Percentiles rank a stretch among this genome's conserved stretches.
These are phyloP conservation scores for Percopsis transmontana DNA, from an alignment of 2,113 vertebrate species.

Conservation along the genomic window DNA sequence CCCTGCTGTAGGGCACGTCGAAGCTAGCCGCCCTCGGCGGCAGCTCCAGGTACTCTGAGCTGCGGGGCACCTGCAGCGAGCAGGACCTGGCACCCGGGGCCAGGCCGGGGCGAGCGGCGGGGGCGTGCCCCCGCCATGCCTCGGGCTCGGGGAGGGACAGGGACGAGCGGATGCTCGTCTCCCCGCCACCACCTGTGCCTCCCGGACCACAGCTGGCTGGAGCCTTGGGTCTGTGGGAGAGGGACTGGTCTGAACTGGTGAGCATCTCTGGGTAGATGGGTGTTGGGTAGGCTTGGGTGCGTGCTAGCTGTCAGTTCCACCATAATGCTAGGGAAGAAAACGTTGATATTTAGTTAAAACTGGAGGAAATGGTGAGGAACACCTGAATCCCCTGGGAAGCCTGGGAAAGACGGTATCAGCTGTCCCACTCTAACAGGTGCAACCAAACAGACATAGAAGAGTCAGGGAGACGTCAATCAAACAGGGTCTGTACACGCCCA, in stretches of 20 bases:
- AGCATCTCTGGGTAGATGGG: slow-evolving; percentile 67
- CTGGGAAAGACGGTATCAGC: too few relatives aligned
- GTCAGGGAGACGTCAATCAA: too few relatives aligned
- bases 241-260: slow-evolving; percentile 77
- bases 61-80: slow-evolving; percentile 82
- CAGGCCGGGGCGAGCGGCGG: slow-evolving; percentile 56
- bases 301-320: slow-evolving; percentile 69
- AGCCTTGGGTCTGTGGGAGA: slow-evolving; percentile 67
- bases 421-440: too few relatives aligned
- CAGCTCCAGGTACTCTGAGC: slow-evolving; percentile 69
- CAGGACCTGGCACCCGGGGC: slow-evolving; percentile 80
- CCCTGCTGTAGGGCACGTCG: slow-evolving; percentile 68
- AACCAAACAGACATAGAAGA: too few relatives aligned
- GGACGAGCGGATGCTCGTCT: slow-evolving; percentile 64
- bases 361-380: not conserved
- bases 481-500: too few relatives aligned
- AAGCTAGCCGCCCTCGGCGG: slow-evolving; percentile 80
- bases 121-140: slow-evolving; percentile 76
- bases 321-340: slow-evolving; percentile 78
- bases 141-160: slow-evolving; percentile 86
- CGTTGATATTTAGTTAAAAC: too few relatives aligned
- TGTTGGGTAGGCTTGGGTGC: slow-evolving; percentile 37
- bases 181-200: not conserved
- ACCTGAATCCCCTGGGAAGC: not conserved
- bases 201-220: slow-evolving; percentile 67